Base-by-base conservation (phyloP, 1,140 invertebrate species). In the Brachionus asplanchnoidis region DNA sequence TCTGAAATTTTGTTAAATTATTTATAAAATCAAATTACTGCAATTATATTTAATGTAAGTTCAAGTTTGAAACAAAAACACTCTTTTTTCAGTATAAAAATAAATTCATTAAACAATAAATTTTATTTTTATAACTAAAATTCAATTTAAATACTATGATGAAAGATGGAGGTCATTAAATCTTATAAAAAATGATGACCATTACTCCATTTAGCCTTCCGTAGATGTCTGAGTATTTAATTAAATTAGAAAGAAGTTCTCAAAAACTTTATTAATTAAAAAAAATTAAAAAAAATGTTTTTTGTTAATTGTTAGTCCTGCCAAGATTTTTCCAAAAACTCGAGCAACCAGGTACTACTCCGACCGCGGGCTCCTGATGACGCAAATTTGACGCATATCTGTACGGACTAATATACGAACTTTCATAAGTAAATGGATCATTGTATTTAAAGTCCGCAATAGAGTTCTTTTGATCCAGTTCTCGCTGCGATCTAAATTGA, bases 171-270 rank as follows among this genome's bases (percentile, higher is more conserved):
- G 36, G 53, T 68, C 32, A 26, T 46, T 82, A n/a, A 65, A 65
- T 26, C 79, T 82, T 82, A 82, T 60, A 65, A 65, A 36, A 23
- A 60, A 82, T 82, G 79, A 82, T 82, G 79, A 82, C 36, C 40
- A 42, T 65, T 4, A 65, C 73, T 82, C 79, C 79, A 82, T 82
- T 82, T 82, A 77, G 79, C 79, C 79, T 82, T 82, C 79, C 79
- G 79, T 82, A 82, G 79, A 82, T 82, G 79, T 82, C 79, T 82
- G 79, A 82, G 73, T 77, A 77, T 77, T 77, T 77, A 77, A 77
- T 26, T 8, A 17, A 40, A 73, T 8, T 8, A 73, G 42, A 73
- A 73, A 20, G 11, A 23, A 20, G 8, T 73, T 17, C 11, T 73
- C 20, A 17, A 68, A 68, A 68, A 68, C 17, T 60, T 60, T 60